Evolutionary conservation across 2,888 invertebrate species (phyloP), one percentile per base, ranked within the genome.

Genomic region (Diaphora mendica): DNA sequence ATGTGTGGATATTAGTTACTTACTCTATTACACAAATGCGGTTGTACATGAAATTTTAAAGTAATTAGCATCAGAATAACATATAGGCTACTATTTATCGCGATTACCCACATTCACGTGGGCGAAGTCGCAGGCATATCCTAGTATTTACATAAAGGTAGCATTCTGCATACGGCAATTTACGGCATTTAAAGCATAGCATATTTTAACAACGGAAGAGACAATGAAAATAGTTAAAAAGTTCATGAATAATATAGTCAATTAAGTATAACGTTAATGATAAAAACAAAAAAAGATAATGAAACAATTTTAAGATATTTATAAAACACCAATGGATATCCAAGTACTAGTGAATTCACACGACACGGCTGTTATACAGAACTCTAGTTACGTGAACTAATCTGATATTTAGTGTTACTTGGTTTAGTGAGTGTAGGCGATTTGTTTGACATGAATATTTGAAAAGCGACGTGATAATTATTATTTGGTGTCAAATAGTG

Each of bases 401-500:
- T 80, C 73, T 82, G 75, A 82, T 79, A 79, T 77, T 83, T 73
- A 39, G 76, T 67, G 75, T 85, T n/a, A n/a, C n/a, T n/a, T n/a
- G n/a, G 73, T 76, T 77, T 75, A 79, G 79, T 77, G 67, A 70
- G 81, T 85, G 74, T 79, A 80, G 80, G 75, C 77, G 77, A 85
- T 83, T 77, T 82, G 78, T 85, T 85, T 85, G 83, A 86, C 84
- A 80, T 77, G 76, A 77, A 78, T 85, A 80, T 86, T 85, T 88
- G 85, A 87, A 84, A 83, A 83, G 82, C 77, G 80, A 89, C 85
- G 85, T 87, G 88, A 87, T 84, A 87, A 86, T 86, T 87, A 85
- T 87, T 84, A 86, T 87, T 89, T 86, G 86, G 86, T 87, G 88
- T 87, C 86, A 88, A 82, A 86, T 87, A 82, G 87, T 85, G 84